A percentile compares a stretch with the other conserved stretches of the same genome.
Conservation (phyloP, 2,113 vertebrate species). For the Triplophysa siluroides region DNA sequence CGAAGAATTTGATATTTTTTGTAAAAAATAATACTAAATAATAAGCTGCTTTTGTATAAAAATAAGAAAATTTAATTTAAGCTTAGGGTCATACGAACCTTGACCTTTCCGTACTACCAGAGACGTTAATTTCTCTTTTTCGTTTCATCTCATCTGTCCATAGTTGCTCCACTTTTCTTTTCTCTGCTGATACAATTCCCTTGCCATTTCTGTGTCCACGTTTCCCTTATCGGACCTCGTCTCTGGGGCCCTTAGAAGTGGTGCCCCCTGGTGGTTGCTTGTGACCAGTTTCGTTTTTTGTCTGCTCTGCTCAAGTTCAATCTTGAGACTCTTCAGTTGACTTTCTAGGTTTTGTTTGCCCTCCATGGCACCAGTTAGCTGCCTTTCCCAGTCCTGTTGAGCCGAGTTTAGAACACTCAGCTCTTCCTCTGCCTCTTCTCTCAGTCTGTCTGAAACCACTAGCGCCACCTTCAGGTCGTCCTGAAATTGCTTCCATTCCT, state of each 20-base stretch:
- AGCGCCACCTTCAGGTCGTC: conserved; percentile 80
- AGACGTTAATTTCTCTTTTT: conserved; percentile 48
- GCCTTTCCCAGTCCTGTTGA: conserved; percentile 63
- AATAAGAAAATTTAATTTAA: not conserved
- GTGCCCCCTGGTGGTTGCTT: conserved; percentile 55
- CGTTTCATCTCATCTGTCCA: conserved; percentile 58
- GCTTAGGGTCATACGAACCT: conserved; percentile 59
- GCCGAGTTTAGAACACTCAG: conserved; percentile 56
- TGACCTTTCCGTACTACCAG: conserved; percentile 64
- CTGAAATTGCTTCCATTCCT: conserved; percentile 81
- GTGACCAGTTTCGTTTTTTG: conserved; percentile 19
- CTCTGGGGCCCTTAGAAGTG: conserved; percentile 54
- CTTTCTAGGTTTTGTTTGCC: conserved; percentile 65
- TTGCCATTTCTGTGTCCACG: conserved; percentile 65
- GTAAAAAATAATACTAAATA: too few relatives aligned
- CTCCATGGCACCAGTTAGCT: conserved; percentile 64
- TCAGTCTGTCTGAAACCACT: conserved; percentile 76
- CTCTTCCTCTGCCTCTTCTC: conserved; percentile 77
- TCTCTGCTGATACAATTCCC: conserved; percentile 63
- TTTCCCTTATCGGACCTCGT: conserved; percentile 1
- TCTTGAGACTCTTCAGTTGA: conserved; percentile 64
- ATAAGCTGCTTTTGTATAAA: too few relatives aligned
- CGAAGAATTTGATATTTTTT: too few relatives aligned
- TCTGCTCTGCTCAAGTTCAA: conserved; percentile 65
- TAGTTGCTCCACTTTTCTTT: conserved; percentile 53